Evolutionary conservation across 2,797 vertebrate species (phyloP), one percentile per base, ranked within the genome.

Genomic region (Nyctalus aviator): DNA sequence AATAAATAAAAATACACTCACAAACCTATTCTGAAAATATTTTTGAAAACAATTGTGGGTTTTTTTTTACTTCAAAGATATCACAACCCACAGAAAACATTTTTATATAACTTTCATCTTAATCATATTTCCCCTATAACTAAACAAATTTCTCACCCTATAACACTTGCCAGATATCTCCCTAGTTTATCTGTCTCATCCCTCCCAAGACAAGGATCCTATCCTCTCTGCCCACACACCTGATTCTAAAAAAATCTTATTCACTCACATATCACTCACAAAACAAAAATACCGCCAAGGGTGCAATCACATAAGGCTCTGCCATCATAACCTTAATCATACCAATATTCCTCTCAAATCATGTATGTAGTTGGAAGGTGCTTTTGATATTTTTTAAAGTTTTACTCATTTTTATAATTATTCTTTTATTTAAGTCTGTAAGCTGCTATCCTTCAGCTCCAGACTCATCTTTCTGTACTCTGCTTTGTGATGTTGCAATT

Each of bases 151-250:
- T 78, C 13, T 59, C 4, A 79, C 13, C 17, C 18, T 85, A 1
- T 13, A 10, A 78, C 3, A 55, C 48, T 35, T 50, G 8, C 17
- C 46, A 27, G 14, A 21, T 3, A 0, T 23, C 9, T 41, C 21
- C 21, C 6, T 64, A n/a, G 18, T 57, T 66, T 68, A 35, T 30
- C 8, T 69, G 23, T 50, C 9, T 83, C 12, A 41, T 3, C n/a
- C 23, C 11, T 64, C 3, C n/a, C 14, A 5, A 30, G 68, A 32
- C 4, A 66, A 69, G 21, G 6, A 27, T 12, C 8, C 11, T 20
- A 3, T 15, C 30, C 30, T n/a, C 7, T n/a, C 62, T 6, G 3
- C 30, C 6, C 2, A 7, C 6, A 35, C 0, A 18, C 0, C 2
- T 3, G 6, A 77, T 55, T 68, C 30, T 44, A 17, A 6, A 17